Evolutionary conservation across 1,140 invertebrate species (phyloP).

Genomic region (Parapsyche elsis): DNA sequence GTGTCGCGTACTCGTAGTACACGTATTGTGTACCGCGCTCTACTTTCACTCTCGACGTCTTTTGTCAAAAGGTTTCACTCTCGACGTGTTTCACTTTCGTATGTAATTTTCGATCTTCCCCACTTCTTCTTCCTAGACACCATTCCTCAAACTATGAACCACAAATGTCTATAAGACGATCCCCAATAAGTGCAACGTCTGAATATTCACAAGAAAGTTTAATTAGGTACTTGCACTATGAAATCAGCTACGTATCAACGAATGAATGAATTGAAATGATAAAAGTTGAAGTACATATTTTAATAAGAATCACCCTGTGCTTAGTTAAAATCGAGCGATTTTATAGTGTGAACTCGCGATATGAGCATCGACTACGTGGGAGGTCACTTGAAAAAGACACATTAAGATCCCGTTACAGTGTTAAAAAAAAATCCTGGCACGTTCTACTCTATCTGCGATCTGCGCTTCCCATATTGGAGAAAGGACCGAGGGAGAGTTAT

Average conservation of each 20-base stretch:
- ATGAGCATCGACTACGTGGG: conserved; percentile 49
- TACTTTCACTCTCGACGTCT: conserved; percentile 54
- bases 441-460: conserved; percentile 1
- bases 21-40: conserved; percentile 50
- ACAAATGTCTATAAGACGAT: not conserved
- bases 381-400: conserved; percentile 26
- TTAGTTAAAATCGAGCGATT: too few relatives aligned
- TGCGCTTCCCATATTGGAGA: not conserved
- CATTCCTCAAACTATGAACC: not conserved
- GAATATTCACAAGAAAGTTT: too few relatives aligned
- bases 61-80: conserved; percentile 55
- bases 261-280: too few relatives aligned
- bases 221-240: too few relatives aligned
- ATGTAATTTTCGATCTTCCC: conserved; percentile 47
- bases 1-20: conserved; percentile 44
- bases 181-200: too few relatives aligned
- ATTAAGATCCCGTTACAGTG: not conserved
- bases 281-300: too few relatives aligned
- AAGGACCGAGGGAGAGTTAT: not conserved
- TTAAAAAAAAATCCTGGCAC: conserved; percentile 21
- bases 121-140: not conserved
- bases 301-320: too few relatives aligned
- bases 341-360: conserved; percentile 30
- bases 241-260: too few relatives aligned
- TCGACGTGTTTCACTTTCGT: conserved; percentile 44